Evolutionary conservation across 1,140 invertebrate species (phyloP).

Genomic region (Caerostris extrusa): DNA sequence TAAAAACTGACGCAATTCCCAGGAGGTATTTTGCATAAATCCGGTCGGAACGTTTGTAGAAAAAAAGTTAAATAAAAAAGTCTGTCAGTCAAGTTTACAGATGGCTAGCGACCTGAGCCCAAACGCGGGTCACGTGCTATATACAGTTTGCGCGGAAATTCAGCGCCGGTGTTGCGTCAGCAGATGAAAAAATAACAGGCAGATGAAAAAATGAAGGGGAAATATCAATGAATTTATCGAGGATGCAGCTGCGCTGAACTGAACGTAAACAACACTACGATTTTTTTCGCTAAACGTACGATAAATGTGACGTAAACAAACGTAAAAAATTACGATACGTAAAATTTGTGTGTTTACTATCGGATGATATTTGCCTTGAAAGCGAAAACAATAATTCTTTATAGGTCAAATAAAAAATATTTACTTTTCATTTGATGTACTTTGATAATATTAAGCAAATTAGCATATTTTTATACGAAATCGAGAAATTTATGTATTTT

Average conservation of each 20-base stretch:
- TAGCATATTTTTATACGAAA: too few species aligned
- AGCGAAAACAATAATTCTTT: too few species aligned
- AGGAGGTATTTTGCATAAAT: not conserved
- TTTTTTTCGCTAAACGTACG: too few species aligned
- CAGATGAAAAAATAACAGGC: not conserved
- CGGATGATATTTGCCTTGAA: too few species aligned
- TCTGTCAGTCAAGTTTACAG: not conserved
- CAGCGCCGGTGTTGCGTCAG: not conserved
- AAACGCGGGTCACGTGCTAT: not conserved
- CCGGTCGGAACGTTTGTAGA: not conserved
- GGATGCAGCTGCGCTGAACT: not conserved
- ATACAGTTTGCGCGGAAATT: not conserved
- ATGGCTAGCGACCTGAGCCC: not conserved
- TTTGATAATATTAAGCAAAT: too few species aligned
- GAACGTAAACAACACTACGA: too few species aligned
- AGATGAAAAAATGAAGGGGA: not conserved
- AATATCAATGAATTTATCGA: not conserved
- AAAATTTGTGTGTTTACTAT: too few species aligned
- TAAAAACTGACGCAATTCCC: not conserved
- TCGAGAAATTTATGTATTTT: too few species aligned
- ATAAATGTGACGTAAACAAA: too few species aligned
- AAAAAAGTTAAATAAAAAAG: not conserved
- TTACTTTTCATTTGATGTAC: too few species aligned
- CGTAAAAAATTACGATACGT: too few species aligned
- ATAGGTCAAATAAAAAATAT: too few species aligned